Evolutionary conservation across 2,888 invertebrate species (phyloP), one percentile per base, ranked within the genome.

Genomic region (Phengaris arion): DNA sequence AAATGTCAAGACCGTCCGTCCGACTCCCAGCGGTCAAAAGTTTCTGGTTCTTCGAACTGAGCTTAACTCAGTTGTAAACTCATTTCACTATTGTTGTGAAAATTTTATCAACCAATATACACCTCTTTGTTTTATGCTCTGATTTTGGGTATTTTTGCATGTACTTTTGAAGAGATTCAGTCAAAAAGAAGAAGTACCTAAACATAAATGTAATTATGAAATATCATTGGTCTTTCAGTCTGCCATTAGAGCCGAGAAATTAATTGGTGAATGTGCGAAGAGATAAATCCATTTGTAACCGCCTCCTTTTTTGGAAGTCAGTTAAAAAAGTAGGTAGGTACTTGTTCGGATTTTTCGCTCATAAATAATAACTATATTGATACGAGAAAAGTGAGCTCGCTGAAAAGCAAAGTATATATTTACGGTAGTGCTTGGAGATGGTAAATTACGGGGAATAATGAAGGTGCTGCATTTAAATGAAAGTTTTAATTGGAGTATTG

Each of bases 41-140:
- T 89, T 86, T 81, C 82, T 84, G 84, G 86, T 77, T 87, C 83
- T 85, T 85, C 83, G 85, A 86, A 86, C 83, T 85, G 84, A 87
- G 69, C 75, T 55, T 48, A 75, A 75, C 75, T 75, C 35, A 72
- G 52, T 72, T 86, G 75, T 64, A 70, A 75, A 75, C 75, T 75
- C 75, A 70, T 69, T 75, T 55, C 75, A 70, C 70, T 48, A 75
- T 75, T 75, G 75, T 75, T 75, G 70, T 70, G 69, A 74, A 64
- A 74, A 74, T 74, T 52, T 64, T 64, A 35, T 64, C 64, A 45
- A 64, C 35, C 64, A 64, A 64, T 35, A 64, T 64, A 64, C 35
- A 22, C 45, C 7, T 45, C 13, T 64, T 35, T 52, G 52, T 52
- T 64, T 45, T 35, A 10, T 55, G 55, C 13, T 22, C 8, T 15